Evolutionary conservation across 2,888 invertebrate genomes (phyloP).

Genomic region (Campaea margaritaria): DNA sequence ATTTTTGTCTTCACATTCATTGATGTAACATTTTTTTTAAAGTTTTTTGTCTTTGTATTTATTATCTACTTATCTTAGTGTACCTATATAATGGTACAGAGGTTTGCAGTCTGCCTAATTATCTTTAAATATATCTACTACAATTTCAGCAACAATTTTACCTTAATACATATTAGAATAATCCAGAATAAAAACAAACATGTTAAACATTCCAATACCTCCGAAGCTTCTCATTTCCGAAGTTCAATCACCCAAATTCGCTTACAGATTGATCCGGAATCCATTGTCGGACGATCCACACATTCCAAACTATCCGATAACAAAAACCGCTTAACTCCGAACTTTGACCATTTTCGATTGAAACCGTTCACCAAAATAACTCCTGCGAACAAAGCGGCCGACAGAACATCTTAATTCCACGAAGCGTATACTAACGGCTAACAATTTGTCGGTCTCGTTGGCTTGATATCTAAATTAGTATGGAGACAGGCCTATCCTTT

Average conservation of each 20-base stretch:
- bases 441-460: constrained; percentile 80
- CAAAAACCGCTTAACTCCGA: constrained; percentile 62
- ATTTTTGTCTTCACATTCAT: too few species aligned
- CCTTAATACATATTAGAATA: too few species aligned
- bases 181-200: constrained; percentile 7
- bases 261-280: constrained; percentile 50
- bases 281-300: constrained; percentile 47
- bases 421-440: constrained; percentile 71
- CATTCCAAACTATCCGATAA: constrained; percentile 58
- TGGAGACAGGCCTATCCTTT: constrained; percentile 71
- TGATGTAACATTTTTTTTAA: too few species aligned
- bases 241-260: constrained; percentile 43
- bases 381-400: constrained; percentile 48
- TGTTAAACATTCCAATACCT: constrained; percentile 28
- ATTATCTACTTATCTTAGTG: too few species aligned
- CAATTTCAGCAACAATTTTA: too few species aligned
- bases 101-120: too few species aligned
- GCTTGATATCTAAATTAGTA: constrained; percentile 82
- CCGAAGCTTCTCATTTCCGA: constrained; percentile 25
- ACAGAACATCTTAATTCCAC: constrained; percentile 60
- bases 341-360: constrained; percentile 38
- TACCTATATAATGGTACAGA: too few species aligned
- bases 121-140: too few species aligned
- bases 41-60: too few species aligned
- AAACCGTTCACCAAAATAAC: constrained; percentile 41